phyloP scores from a whole-genome alignment of 2,797 vertebrate genomes.

The Masticophis lateralis region DNA sequence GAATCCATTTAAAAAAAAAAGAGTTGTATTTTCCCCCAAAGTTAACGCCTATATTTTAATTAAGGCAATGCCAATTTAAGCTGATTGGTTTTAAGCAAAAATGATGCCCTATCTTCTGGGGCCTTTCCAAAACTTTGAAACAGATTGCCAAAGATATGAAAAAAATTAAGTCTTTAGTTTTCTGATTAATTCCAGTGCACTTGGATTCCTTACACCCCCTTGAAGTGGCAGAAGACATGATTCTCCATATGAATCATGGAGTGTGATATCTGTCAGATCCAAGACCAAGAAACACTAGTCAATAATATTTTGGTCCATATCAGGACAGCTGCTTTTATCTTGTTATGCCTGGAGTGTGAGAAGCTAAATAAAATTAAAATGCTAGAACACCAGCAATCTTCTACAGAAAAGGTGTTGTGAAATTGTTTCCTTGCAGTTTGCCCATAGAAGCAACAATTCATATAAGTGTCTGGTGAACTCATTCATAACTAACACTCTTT shows the following conservation, averaged over 20 bases:
- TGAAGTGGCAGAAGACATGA: slow-evolving; percentile 29
- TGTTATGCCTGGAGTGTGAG: not conserved
- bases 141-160: slow-evolving; percentile 46
- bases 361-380: not conserved
- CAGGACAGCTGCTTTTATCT: not conserved
- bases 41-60: slow-evolving; percentile 27
- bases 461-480: not conserved
- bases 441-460: not conserved
- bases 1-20: not conserved
- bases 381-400: not conserved
- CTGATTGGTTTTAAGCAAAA: slow-evolving; percentile 35
- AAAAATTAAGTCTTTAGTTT: slow-evolving; percentile 39
- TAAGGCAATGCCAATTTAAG: slow-evolving; percentile 1
- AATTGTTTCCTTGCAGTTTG: not conserved
- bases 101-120: slow-evolving; percentile 22
- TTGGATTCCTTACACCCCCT: slow-evolving; percentile 47
- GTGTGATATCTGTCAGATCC: slow-evolving; percentile 4
- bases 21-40: slow-evolving; percentile 3
- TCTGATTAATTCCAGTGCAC: slow-evolving; percentile 43
- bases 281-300: slow-evolving; percentile 8
- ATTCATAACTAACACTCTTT: not conserved
- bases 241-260: slow-evolving; percentile 9
- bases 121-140: slow-evolving; percentile 33
- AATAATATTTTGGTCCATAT: slow-evolving; percentile 1
- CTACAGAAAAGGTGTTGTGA: not conserved